These are phyloP conservation scores for Syngnathoides biaculeatus DNA, from an alignment of 2,113 vertebrate genomes.

Conservation along the genomic window DNA sequence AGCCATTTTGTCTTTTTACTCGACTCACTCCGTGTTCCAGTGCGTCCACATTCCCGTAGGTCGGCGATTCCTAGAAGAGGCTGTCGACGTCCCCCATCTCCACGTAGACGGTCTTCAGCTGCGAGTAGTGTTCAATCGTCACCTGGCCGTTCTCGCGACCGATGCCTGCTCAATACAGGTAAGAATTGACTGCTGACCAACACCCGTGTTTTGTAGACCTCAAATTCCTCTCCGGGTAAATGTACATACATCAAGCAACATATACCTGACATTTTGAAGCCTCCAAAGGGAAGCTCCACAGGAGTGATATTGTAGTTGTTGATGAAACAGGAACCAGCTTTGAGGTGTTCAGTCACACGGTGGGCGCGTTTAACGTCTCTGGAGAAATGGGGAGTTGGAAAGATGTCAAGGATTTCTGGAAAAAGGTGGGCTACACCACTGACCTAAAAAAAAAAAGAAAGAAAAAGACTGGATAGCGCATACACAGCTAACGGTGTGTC, in stretches of 20 bases:
- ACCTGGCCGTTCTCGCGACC: constrained; percentile 92
- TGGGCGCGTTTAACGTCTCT: constrained; percentile 91
- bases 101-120: constrained; percentile 92
- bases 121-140: constrained; percentile 86
- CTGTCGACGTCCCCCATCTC: constrained; percentile 94
- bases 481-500: too few relatives aligned
- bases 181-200: neutral
- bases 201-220: neutral
- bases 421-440: too few relatives aligned
- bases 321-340: constrained; percentile 91
- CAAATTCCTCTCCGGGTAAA: neutral
- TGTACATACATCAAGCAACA: neutral
- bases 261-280: constrained; percentile 93
- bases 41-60: neutral
- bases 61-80: constrained; percentile 74
- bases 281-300: constrained; percentile 93
- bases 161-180: constrained; percentile 74
- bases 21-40: neutral
- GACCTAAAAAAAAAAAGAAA: too few relatives aligned
- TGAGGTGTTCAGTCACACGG: constrained; percentile 83
- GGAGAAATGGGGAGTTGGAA: neutral
- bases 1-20: neutral
- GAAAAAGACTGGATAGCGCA: too few relatives aligned
- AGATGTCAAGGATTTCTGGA: neutral
- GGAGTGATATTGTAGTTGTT: constrained; percentile 96